These are phyloP conservation scores for Tolmerus cingulatus DNA, from an alignment of 2,888 invertebrate genomes.

Conservation along the genomic window DNA sequence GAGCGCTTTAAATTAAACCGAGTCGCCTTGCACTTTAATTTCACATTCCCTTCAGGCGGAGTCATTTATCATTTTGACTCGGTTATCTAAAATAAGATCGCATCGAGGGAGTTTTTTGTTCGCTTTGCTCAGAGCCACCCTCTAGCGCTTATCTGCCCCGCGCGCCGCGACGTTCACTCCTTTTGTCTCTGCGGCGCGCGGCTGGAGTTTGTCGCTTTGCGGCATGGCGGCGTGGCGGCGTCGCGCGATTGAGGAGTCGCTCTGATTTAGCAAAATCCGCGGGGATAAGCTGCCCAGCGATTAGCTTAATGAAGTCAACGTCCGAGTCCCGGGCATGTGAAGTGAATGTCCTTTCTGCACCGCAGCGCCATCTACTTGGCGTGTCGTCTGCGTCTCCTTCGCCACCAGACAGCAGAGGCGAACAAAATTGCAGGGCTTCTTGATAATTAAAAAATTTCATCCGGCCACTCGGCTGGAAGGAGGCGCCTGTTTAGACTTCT, in stretches of 20 bases:
- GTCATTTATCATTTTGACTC: slow-evolving; percentile 51
- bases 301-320: slow-evolving; percentile 31
- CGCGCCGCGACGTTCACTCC: slow-evolving; percentile 28
- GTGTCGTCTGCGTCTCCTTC: neutral
- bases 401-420: neutral
- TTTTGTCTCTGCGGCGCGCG: slow-evolving; percentile 30
- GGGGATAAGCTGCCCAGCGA: neutral
- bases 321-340: slow-evolving; percentile 1
- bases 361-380: neutral
- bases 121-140: slow-evolving; percentile 31
- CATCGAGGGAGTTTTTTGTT: slow-evolving; percentile 47
- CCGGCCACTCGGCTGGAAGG: neutral
- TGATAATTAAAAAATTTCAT: slow-evolving; percentile 26
- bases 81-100: slow-evolving; percentile 50
- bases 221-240: neutral
- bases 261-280: neutral
- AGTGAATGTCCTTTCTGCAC: neutral
- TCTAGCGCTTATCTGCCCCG: slow-evolving; percentile 26
- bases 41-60: slow-evolving; percentile 50
- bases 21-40: slow-evolving; percentile 50
- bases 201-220: slow-evolving; percentile 30
- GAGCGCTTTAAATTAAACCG: slow-evolving; percentile 49
- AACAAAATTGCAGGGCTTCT: slow-evolving; percentile 12
- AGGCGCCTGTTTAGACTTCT: slow-evolving; percentile 28
- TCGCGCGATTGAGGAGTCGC: slow-evolving; percentile 4